These are phyloP conservation scores for Papilio protenor DNA, from an alignment of 2,888 invertebrate genomes.

Conservation along the genomic window DNA sequence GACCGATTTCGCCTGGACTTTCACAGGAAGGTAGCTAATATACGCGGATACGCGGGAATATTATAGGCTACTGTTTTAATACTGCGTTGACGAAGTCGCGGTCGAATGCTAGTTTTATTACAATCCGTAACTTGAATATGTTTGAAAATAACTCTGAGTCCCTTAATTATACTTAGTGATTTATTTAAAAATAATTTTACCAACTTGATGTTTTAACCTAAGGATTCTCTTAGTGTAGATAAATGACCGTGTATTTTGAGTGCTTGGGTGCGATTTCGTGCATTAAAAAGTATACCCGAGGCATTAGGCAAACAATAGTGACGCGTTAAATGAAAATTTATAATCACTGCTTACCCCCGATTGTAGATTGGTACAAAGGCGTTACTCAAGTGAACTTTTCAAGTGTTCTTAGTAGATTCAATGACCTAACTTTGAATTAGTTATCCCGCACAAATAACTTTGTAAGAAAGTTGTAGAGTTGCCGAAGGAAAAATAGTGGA, in stretches of 20 bases:
- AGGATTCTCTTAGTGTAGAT: background rate
- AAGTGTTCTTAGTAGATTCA: slow-evolving; percentile 39
- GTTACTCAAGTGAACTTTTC: background rate
- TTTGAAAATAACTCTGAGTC: too few relatives aligned
- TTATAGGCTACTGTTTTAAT: too few relatives aligned
- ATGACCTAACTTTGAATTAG: slow-evolving; percentile 47
- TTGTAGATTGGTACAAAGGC: background rate
- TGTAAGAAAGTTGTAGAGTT: slow-evolving; percentile 41
- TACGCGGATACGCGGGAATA: too few relatives aligned
- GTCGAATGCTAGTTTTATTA: too few relatives aligned
- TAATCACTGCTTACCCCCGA: background rate
- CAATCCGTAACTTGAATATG: too few relatives aligned
- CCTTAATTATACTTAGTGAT: too few relatives aligned
- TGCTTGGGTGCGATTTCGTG: background rate
- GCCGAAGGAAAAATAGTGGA: slow-evolving; percentile 42
- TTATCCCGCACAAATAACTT: slow-evolving; percentile 46
- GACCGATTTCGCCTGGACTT: too few relatives aligned
- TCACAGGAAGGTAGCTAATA: too few relatives aligned
- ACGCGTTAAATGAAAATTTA: background rate
- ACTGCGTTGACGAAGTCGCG: too few relatives aligned
- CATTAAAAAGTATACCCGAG: background rate
- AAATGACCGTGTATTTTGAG: background rate
- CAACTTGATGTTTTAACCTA: background rate
- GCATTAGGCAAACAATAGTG: background rate
- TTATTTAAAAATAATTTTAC: background rate